Conservation (phyloP, 2,797 vertebrate species). For the Lophius americanus region DNA sequence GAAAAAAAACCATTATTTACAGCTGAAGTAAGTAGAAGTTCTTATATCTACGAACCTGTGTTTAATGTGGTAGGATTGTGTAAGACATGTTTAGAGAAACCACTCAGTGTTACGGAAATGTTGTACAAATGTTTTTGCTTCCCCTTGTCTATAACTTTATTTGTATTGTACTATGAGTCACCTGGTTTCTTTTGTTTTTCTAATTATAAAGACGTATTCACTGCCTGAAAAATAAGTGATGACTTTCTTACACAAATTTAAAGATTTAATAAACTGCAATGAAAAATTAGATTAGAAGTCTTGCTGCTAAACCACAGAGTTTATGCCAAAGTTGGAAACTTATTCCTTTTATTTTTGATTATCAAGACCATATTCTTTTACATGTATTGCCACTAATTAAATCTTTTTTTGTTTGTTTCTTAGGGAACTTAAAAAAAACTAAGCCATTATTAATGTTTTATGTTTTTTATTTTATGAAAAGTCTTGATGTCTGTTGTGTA, state of each 20-base stretch:
- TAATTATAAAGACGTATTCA: conserved; percentile 10
- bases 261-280: no score
- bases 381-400: no score
- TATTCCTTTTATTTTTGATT: no score
- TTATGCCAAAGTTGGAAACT: no score
- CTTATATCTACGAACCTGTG: neutral
- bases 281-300: no score
- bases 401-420: no score
- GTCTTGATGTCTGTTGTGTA: no score
- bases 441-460: neutral
- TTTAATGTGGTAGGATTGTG: conserved; percentile 1
- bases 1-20: neutral
- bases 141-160: neutral
- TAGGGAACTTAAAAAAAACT: neutral
- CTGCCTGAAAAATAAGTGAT: conserved; percentile 24
- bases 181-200: neutral
- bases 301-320: no score
- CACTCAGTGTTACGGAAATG: conserved; percentile 13
- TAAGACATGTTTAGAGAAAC: conserved; percentile 29
- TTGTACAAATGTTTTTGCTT: neutral
- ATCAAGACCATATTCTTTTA: no score
- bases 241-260: neutral
- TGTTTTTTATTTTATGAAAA: neutral
- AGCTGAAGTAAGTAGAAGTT: neutral
- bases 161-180: neutral